Conservation (phyloP, 2,797 vertebrate genomes). For the Champsocephalus gunnari region DNA sequence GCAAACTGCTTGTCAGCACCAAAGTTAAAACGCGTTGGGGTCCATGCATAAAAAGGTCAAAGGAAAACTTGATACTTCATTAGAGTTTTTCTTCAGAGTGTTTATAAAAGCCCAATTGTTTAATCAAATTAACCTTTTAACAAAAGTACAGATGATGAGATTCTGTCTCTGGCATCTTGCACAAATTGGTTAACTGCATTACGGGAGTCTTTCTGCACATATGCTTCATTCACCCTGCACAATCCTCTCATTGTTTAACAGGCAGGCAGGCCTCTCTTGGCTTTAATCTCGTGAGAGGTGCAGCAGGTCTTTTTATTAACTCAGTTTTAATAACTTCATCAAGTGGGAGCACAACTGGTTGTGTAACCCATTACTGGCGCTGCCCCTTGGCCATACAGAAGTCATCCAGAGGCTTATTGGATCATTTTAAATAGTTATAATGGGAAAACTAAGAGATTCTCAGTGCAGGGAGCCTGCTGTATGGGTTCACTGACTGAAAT, state of each 20-base stretch:
- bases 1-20: neutral
- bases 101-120: conserved; percentile 18
- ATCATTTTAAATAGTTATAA: conserved; percentile 43
- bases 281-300: conserved; percentile 33
- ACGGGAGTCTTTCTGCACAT: conserved; percentile 13
- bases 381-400: conserved; percentile 8
- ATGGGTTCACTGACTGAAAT: conserved; percentile 2
- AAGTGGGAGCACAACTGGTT: conserved; percentile 25
- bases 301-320: conserved; percentile 45
- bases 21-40: neutral
- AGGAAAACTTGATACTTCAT: neutral
- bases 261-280: conserved; percentile 8
- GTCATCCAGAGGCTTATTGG: neutral
- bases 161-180: conserved; percentile 23
- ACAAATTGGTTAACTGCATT: conserved; percentile 41
- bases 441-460: conserved; percentile 25
- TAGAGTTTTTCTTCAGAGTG: neutral
- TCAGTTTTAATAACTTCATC: conserved; percentile 48
- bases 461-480: neutral
- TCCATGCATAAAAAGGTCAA: neutral
- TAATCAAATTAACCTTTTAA: neutral
- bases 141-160: conserved; percentile 17
- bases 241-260: conserved; percentile 31
- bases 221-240: conserved; percentile 33
- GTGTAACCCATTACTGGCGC: conserved; percentile 19